Evolutionary conservation across 1,140 invertebrate genomes (phyloP).

Genomic region (Leptestheria dahalacensis): DNA sequence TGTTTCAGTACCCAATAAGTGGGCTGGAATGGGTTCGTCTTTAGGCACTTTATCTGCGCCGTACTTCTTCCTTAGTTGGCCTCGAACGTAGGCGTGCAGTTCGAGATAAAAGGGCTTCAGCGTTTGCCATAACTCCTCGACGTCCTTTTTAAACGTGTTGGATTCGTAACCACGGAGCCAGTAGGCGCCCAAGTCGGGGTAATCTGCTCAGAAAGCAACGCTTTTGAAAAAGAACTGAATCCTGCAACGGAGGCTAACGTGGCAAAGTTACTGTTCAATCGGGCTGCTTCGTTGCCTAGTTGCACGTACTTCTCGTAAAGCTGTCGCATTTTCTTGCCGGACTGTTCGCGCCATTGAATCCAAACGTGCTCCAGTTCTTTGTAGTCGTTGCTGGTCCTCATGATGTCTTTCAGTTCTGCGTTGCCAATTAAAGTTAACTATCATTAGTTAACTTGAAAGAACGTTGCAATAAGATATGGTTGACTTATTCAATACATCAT

Average conservation of each 20-base stretch:
- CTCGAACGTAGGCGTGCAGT: conserved; percentile 72
- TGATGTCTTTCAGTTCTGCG: conserved; percentile 43
- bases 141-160: conserved; percentile 39
- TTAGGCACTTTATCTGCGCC: conserved; percentile 45
- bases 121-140: conserved; percentile 52
- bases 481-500: too few species aligned
- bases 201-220: too few species aligned
- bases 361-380: conserved; percentile 57
- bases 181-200: conserved; percentile 61
- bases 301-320: conserved; percentile 53
- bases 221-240: too few species aligned
- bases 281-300: conserved; percentile 62
- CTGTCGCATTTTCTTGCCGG: conserved; percentile 50
- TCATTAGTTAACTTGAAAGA: too few species aligned
- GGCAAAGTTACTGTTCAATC: conserved; percentile 57
- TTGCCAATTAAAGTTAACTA: conserved; percentile 6
- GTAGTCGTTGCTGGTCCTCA: conserved; percentile 52
- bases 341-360: conserved; percentile 42
- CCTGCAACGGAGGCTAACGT: too few species aligned
- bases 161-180: conserved; percentile 47
- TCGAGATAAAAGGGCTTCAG: conserved; percentile 67
- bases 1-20: conserved; percentile 44
- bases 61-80: conserved; percentile 52
- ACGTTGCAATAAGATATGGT: too few species aligned
- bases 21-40: conserved; percentile 77